These are phyloP conservation scores for western clawed frog (Xenopus tropicalis) DNA, from an alignment of 2,113 vertebrate species.

Conservation along the genomic window DNA sequence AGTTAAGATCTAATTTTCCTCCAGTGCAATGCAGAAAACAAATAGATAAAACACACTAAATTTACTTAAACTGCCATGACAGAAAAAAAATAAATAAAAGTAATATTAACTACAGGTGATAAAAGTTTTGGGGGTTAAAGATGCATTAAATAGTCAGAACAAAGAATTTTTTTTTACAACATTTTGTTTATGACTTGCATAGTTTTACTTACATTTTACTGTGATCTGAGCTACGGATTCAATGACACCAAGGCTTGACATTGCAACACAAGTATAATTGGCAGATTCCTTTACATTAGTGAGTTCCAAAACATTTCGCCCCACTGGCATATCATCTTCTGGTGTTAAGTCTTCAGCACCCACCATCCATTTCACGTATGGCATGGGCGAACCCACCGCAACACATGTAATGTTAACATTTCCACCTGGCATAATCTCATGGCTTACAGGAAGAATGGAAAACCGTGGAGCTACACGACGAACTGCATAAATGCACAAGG, in stretches of 20 bases:
- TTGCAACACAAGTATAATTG: constrained; percentile 98
- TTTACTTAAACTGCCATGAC: too few relatives aligned
- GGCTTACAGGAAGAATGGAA: constrained; percentile 92
- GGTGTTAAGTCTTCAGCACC: constrained; percentile 92
- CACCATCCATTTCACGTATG: constrained; percentile 98
- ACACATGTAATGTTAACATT: constrained; percentile 98
- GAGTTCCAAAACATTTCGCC: constrained; percentile 93
- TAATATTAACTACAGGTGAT: too few relatives aligned
- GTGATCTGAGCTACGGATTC: constrained; percentile 95
- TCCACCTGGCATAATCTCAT: constrained; percentile 97
- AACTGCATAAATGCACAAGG: constrained; percentile 84
- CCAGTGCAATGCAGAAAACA: too few relatives aligned
- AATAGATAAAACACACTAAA: too few relatives aligned
- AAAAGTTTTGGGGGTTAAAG: too few relatives aligned
- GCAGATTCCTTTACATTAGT: constrained; percentile 92
- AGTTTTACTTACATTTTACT: constrained; percentile 86
- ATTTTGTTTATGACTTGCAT: not conserved
- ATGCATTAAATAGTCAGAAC: too few relatives aligned
- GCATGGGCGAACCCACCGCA: constrained; percentile 97
- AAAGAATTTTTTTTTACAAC: too few relatives aligned
- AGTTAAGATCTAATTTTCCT: too few relatives aligned
- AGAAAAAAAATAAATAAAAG: too few relatives aligned
- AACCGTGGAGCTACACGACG: constrained; percentile 95
- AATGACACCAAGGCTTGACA: constrained; percentile 97
- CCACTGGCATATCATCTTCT: constrained; percentile 97